Base-by-base conservation (phyloP, 2,113 vertebrate genomes). In the Charadrius vociferus region DNA sequence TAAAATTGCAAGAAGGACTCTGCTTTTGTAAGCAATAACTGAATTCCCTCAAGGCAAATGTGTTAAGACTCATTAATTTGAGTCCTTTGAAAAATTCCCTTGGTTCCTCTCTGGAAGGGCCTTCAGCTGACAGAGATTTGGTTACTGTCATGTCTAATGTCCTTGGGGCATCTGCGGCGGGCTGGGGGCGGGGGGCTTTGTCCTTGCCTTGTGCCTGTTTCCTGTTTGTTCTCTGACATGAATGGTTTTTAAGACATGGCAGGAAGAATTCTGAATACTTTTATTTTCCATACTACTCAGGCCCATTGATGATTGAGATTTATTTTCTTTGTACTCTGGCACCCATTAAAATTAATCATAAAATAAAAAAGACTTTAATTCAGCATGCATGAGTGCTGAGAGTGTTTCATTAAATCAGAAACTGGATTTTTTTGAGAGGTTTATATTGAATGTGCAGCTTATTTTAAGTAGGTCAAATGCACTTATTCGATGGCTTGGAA, bases 21-120 rank as follows among this genome's bases (percentile, higher is more conserved):
- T 95, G 95, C 97, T 97, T 97, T 91, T 96, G 89, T 97, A 87
- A 97, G 94, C 95, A 96, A 92, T 79, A 97, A 92, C 83, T 14
- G 20, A 66, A 88, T 91, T 96, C 95, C 97, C 96, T 53, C 41
- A 3, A 90, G 97, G 96, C 94, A 90, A 59, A 52, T 83, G 87
- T 92, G 89, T 92, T 90, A 94, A 95, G 97, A 95, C 97, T 97
- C 96, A 72, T 95, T 97, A 94, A 94, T 86, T 94, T 73, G 90
- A 97, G 93, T 55, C 92, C 95, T 98, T 97, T 96, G 95, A 92
- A 93, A 88, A 39, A 49, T 89, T 91, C 95, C 96, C 95, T 66
- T 8, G 94, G 82, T 96, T 87, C 72, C 91, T 93, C 92, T 95
- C 66, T 90, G 70, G 56, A 79, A 70, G 68, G 41, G 86, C 97